phyloP scores from a whole-genome alignment of 64 coral and sea anemone genomes.

The Montipora cactus region DNA sequence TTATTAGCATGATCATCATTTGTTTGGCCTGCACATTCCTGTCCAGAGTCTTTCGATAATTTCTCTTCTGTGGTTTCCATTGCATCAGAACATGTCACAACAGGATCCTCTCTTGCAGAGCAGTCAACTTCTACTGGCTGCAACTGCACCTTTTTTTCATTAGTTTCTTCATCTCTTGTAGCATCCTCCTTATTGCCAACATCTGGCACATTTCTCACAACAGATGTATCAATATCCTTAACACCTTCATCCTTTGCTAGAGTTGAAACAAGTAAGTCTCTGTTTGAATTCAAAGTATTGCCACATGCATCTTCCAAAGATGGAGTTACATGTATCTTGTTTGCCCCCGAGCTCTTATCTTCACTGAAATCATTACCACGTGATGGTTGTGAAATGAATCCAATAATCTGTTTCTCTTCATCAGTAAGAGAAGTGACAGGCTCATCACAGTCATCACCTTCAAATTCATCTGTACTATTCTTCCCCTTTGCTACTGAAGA shows the following conservation, averaged over 20 bases:
- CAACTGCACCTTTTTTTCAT: neutral
- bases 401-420: constrained; percentile 43
- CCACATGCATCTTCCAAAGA: neutral
- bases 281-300: neutral
- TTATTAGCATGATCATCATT: neutral
- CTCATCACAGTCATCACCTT: constrained; percentile 1
- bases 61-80: neutral
- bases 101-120: neutral
- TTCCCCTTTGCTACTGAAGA: neutral
- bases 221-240: neutral
- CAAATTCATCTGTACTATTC: neutral
- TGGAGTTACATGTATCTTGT: neutral
- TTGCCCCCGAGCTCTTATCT: neutral
- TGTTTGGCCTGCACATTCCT: neutral
- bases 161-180: neutral
- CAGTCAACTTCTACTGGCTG: neutral
- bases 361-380: neutral
- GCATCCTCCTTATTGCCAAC: neutral
- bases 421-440: constrained; percentile 35
- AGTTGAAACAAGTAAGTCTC: neutral
- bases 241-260: neutral
- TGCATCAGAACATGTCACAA: neutral
- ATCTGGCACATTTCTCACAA: neutral
- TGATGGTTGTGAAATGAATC: neutral
- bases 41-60: neutral